Evolutionary conservation across 2,113 vertebrate genomes (phyloP), one percentile per base, ranked within the genome.

Genomic region (Galeopterus variegatus): DNA sequence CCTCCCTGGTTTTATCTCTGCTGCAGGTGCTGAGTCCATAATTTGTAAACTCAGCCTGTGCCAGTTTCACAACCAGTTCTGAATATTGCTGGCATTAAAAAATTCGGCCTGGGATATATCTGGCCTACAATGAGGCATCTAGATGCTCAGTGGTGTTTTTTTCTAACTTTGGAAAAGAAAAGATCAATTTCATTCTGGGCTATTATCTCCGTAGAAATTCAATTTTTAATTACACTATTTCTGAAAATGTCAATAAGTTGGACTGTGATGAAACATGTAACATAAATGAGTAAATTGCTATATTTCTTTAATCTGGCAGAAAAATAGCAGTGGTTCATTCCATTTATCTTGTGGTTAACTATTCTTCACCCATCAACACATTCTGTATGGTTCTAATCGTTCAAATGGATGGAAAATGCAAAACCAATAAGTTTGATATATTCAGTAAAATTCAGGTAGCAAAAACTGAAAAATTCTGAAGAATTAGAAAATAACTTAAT

Each of bases 171-270:
- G 36, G 82, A 45, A 8, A 83, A 28, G 45, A 64, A 65, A 67
- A 95, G n/a, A 85, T 31, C 24, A 31, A 76, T 85, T 94, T 95
- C 58, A 65, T 48, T 69, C 28, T 82, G 31, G 86, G 54, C 24
- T 82, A 67, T 77, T 73, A 67, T 72, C 28, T 65, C 60, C 58
- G 67, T 81, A 93, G 77, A 80, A 81, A 93, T 93, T 93, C 52
- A 94, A 60, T 93, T 87, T 90, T 41, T 93, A 91, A 86, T 82
- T 93, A 62, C 3, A 24, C 5, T 50, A n/a, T 77, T 88, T 79
- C 79, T 88, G 80, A 93, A 93, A 92, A 85, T 88, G 60, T 72
- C 60, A 85, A 26, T 95, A 72, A 88, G 72, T 54, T 76, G 10
- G 21, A 89, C 13, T 18, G 14, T 73, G 28, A 83, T 95, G 26